Conservation (phyloP, 1,140 invertebrate genomes). For the Drosophila melanica region DNA sequence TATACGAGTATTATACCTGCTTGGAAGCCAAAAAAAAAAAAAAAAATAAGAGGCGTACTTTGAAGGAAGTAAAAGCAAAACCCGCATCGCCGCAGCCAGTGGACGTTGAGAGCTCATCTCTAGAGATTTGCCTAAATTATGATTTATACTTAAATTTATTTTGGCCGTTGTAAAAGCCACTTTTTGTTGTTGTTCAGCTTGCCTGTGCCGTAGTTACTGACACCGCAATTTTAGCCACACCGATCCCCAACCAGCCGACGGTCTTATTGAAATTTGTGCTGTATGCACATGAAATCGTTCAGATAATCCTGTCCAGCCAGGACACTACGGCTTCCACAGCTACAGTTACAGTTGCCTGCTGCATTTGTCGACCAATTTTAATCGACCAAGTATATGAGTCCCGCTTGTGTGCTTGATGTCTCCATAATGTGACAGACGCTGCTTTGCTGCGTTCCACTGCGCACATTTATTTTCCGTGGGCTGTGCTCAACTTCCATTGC, state of each 20-base stretch:
- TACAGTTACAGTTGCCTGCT: constrained; percentile 22
- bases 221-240: constrained; percentile 30
- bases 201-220: constrained; percentile 56
- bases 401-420: constrained; percentile 72
- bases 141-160: constrained; percentile 75
- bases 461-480: constrained; percentile 53
- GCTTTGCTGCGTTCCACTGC: constrained; percentile 51
- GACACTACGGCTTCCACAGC: constrained; percentile 41
- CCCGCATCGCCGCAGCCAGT: constrained; percentile 31
- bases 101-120: constrained; percentile 75
- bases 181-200: constrained; percentile 14
- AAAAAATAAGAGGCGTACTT: constrained; percentile 2
- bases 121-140: constrained; percentile 79
- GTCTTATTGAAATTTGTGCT: constrained; percentile 50
- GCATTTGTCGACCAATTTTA: constrained; percentile 32
- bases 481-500: background rate
- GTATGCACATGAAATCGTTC: constrained; percentile 6
- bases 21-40: constrained; percentile 15
- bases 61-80: constrained; percentile 25
- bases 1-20: constrained; percentile 55
- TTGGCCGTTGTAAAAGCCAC: constrained; percentile 24
- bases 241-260: background rate
- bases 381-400: constrained; percentile 58
- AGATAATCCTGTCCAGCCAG: constrained; percentile 35
- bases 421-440: constrained; percentile 71